A percentile compares a stretch with the other conserved stretches of the same genome.
phyloP scores from a whole-genome alignment of 2,888 invertebrate genomes.

The Candidula unifasciata region DNA sequence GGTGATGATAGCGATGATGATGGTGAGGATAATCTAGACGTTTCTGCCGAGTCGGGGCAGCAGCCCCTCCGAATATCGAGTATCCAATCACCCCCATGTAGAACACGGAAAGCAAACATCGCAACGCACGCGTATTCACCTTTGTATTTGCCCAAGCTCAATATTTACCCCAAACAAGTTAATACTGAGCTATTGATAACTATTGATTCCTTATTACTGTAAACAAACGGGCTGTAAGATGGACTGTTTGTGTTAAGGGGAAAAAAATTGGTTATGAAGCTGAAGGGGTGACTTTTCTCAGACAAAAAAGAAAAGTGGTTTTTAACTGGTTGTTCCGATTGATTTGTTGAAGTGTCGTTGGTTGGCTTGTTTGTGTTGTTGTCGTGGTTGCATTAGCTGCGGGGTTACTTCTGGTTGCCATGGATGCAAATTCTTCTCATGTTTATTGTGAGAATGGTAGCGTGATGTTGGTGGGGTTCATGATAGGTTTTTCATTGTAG shows the following conservation, averaged over 20 bases:
- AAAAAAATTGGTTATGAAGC: no score
- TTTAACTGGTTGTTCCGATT: background rate
- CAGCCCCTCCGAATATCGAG: background rate
- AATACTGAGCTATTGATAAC: conserved; percentile 9
- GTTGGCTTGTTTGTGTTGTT: background rate
- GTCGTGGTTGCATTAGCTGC: background rate
- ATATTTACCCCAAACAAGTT: conserved; percentile 3
- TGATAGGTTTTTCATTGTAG: background rate
- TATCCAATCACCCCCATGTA: background rate
- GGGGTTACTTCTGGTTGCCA: background rate
- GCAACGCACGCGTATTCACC: background rate
- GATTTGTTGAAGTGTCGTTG: background rate
- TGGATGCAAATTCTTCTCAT: background rate
- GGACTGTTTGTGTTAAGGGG: no score
- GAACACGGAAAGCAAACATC: background rate
- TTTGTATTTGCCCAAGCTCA: background rate
- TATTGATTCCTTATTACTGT: background rate
- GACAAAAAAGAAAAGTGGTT: no score
- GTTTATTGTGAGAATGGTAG: background rate
- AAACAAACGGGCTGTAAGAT: background rate
- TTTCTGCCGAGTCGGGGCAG: no score
- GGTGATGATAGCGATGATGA: no score
- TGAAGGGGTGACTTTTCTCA: background rate
- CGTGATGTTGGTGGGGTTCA: background rate
- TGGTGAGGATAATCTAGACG: no score